Evolutionary conservation across 1,140 invertebrate genomes (phyloP).

Genomic region (Drosophila kohkoa): DNA sequence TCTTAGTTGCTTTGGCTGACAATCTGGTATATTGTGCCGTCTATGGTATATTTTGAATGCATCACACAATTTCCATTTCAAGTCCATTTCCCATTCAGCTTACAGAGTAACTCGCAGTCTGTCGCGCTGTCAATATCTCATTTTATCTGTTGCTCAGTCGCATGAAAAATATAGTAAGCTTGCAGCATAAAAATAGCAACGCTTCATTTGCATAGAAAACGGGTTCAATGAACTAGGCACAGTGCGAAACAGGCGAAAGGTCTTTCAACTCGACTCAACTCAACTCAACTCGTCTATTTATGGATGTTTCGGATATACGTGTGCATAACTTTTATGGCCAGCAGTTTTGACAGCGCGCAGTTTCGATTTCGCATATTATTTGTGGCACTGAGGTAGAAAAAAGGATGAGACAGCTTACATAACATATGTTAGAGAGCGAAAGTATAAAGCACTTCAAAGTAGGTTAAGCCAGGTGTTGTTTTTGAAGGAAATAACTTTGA

Average conservation of each 20-base stretch:
- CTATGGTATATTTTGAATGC: no score
- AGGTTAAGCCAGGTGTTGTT: not conserved
- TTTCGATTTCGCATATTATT: conserved; percentile 1
- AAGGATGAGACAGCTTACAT: not conserved
- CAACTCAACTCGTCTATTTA: not conserved
- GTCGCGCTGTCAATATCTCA: not conserved
- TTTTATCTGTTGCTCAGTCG: conserved; percentile 11
- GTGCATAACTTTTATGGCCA: not conserved
- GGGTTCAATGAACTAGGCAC: conserved; percentile 25
- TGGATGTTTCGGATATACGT: conserved; percentile 4
- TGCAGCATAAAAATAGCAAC: conserved; percentile 12
- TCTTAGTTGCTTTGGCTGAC: no score
- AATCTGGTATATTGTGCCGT: no score
- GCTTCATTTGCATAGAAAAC: conserved; percentile 22
- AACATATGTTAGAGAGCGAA: not conserved
- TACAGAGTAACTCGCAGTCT: conserved; percentile 7
- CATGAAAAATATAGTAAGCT: not conserved
- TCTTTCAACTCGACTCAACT: conserved; percentile 11
- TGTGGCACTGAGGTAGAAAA: not conserved
- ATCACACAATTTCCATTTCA: no score
- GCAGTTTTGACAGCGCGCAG: not conserved
- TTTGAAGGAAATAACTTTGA: not conserved
- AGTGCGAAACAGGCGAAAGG: not conserved
- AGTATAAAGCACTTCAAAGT: not conserved
- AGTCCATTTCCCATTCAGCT: not conserved